These are phyloP conservation scores for Bradypodion ventrale DNA, from an alignment of 2,797 vertebrate genomes.

Conservation along the genomic window DNA sequence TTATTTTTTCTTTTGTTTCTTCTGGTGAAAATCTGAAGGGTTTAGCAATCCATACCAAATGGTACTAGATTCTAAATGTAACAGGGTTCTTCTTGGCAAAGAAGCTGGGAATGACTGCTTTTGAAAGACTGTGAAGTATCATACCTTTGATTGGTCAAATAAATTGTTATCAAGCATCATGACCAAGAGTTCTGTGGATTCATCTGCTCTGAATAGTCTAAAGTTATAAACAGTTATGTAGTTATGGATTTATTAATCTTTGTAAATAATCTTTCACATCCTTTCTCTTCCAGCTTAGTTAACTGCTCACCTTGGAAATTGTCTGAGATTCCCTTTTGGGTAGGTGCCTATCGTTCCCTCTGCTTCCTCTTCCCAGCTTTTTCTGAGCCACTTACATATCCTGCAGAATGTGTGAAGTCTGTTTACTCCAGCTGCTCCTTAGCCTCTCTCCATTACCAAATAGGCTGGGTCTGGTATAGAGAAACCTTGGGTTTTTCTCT, in stretches of 20 bases:
- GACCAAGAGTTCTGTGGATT: background rate
- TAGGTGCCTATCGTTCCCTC: no score
- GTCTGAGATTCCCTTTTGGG: no score
- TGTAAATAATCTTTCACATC: background rate
- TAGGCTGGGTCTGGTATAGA: no score
- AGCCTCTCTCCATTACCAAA: no score
- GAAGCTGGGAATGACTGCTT: background rate
- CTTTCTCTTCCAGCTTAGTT: background rate
- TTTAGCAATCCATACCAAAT: background rate
- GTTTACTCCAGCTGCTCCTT: no score
- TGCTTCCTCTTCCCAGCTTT: no score
- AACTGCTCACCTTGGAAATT: background rate
- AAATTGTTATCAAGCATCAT: background rate
- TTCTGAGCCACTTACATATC: no score
- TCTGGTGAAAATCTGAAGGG: slow-evolving; percentile 9
- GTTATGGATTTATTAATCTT: background rate
- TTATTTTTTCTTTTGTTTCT: slow-evolving; percentile 17
- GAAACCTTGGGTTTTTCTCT: no score
- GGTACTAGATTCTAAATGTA: background rate
- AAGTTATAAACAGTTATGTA: background rate
- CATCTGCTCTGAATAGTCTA: background rate
- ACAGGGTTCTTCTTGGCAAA: background rate
- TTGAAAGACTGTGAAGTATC: background rate
- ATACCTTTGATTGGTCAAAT: background rate
- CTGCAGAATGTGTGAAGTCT: no score